phyloP scores from a whole-genome alignment of 2,797 vertebrate species.

The Erpetoichthys calabaricus region DNA sequence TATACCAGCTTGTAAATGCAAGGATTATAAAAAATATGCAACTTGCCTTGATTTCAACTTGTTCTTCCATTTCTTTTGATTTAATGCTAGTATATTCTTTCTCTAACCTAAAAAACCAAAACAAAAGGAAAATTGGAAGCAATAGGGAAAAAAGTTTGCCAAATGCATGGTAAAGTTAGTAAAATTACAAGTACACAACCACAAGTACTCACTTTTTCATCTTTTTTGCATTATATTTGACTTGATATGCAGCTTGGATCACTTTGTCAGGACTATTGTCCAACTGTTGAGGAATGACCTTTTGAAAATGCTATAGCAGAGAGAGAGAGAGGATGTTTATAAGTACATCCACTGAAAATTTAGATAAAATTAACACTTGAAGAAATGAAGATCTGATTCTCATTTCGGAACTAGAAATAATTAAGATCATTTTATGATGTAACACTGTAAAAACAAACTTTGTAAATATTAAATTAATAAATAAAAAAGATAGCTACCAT shows the following conservation, averaged over 20 bases:
- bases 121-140: no score
- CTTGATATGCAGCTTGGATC: constrained; percentile 87
- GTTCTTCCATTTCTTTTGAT: constrained; percentile 97
- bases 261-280: constrained; percentile 88
- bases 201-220: constrained; percentile 88
- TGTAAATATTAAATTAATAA: no score
- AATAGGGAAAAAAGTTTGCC: neutral
- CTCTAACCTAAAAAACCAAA: constrained; percentile 71
- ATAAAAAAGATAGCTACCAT: no score
- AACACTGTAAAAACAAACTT: no score
- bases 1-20: no score
- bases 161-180: neutral
- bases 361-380: no score
- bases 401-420: no score
- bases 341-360: no score
- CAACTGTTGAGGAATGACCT: constrained; percentile 84
- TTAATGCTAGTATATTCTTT: constrained; percentile 99
- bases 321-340: neutral
- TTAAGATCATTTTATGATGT: no score
- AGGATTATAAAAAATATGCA: no score
- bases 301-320: constrained; percentile 80
- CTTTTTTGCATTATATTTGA: constrained; percentile 97
- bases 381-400: no score
- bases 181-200: neutral
- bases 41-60: constrained; percentile 95